These are phyloP conservation scores for Drosophila willistoni DNA, from an alignment of 1,140 invertebrate species.

Conservation along the genomic window DNA sequence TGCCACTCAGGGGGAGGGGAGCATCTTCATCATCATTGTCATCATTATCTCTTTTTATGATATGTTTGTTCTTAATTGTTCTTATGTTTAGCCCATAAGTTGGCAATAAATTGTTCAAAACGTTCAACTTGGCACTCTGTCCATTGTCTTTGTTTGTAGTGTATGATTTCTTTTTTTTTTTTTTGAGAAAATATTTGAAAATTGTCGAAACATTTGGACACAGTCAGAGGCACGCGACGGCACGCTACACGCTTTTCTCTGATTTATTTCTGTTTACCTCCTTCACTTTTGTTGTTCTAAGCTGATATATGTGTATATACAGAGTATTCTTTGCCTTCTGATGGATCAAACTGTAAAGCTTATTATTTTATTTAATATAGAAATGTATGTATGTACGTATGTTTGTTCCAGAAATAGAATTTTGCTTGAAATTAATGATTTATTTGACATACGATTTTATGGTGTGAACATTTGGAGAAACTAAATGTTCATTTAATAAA, in stretches of 20 bases:
- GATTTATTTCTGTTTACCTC: constrained; percentile 65
- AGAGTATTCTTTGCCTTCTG: constrained; percentile 7
- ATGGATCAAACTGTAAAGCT: constrained; percentile 41
- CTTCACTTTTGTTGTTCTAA: constrained; percentile 12
- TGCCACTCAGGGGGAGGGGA: neutral
- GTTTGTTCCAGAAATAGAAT: too few species aligned
- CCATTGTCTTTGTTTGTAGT: constrained; percentile 32
- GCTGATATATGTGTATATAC: neutral
- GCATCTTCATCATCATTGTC: too few species aligned
- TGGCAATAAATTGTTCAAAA: constrained; percentile 57
- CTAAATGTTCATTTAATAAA: constrained; percentile 54
- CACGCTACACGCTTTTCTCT: constrained; percentile 36
- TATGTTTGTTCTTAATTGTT: constrained; percentile 5
- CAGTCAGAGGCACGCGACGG: constrained; percentile 51
- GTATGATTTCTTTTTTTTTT: too few species aligned
- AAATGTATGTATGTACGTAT: neutral
- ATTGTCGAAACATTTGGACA: constrained; percentile 36
- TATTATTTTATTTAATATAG: constrained; percentile 30
- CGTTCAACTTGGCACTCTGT: constrained; percentile 30
- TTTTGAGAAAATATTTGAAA: constrained; percentile 31
- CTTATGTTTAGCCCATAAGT: constrained; percentile 24
- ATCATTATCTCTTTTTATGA: neutral
- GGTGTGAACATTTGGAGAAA: constrained; percentile 18
- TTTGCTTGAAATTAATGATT: constrained; percentile 43
- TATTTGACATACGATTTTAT: constrained; percentile 29